Conservation (phyloP, 2,797 vertebrate species). For the Coracias cyanogaster region DNA sequence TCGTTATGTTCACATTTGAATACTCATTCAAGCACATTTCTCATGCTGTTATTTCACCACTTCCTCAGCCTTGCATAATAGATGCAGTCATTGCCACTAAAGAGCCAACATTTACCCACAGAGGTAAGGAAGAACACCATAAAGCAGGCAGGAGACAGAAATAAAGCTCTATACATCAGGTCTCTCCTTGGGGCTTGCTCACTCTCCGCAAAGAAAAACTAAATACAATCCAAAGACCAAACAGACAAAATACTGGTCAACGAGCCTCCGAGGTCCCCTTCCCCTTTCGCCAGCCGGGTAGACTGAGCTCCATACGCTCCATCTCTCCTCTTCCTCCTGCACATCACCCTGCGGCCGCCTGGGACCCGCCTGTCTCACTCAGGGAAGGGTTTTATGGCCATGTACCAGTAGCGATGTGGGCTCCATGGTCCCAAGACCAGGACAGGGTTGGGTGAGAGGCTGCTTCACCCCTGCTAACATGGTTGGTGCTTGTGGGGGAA, state of each 20-base stretch:
- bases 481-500: background rate
- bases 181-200: slow-evolving; percentile 11
- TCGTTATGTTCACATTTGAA: slow-evolving; percentile 74
- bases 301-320: accelerated
- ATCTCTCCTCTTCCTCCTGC: background rate
- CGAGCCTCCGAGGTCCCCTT: background rate
- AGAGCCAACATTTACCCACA: slow-evolving; percentile 64
- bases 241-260: background rate
- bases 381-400: background rate
- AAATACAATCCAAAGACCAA: slow-evolving; percentile 1
- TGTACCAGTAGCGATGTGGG: accelerated
- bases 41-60: slow-evolving; percentile 71
- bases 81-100: slow-evolving; percentile 65
- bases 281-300: background rate
- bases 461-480: accelerated
- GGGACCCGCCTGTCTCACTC: background rate
- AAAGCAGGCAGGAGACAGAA: background rate
- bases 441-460: accelerated
- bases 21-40: slow-evolving; percentile 73
- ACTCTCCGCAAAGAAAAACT: background rate
- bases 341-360: background rate
- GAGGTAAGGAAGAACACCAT: slow-evolving; percentile 48
- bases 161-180: slow-evolving; percentile 22
- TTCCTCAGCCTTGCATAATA: slow-evolving; percentile 70
- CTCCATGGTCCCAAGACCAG: accelerated